Evolutionary conservation across 2,797 vertebrate genomes (phyloP).

Genomic region (Brachyrhaphis roseni): DNA sequence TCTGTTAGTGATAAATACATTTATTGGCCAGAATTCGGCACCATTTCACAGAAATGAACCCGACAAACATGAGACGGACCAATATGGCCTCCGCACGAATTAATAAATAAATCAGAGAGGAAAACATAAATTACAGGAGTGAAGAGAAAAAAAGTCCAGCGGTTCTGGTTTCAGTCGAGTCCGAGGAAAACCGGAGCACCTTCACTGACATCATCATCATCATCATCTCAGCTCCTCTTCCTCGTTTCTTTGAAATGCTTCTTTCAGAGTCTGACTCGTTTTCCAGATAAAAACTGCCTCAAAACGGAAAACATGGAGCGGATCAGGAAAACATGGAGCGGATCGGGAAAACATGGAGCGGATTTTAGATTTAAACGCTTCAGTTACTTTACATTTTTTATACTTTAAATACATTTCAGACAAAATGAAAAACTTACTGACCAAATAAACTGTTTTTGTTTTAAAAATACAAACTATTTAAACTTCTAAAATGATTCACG

Average conservation of each 20-base stretch:
- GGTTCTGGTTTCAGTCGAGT: conserved; percentile 13
- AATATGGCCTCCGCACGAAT: conserved; percentile 86
- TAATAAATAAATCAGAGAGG: conserved; percentile 84
- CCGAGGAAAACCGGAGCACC: not conserved
- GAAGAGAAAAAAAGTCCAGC: conserved; percentile 9
- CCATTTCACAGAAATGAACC: conserved; percentile 92
- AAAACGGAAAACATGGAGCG: not conserved
- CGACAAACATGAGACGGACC: conserved; percentile 83
- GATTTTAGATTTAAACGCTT: not conserved
- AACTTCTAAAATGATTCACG: not conserved
- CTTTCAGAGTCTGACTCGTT: not conserved
- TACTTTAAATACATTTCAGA: not conserved
- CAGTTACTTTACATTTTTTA: not conserved
- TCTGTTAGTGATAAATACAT: conserved; percentile 61
- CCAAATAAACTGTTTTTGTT: not conserved
- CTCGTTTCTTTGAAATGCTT: not conserved
- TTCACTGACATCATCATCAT: not conserved
- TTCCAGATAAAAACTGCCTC: not conserved
- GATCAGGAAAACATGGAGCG: too few species aligned
- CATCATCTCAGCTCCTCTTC: conserved; percentile 2
- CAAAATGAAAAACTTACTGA: not conserved
- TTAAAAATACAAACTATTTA: not conserved
- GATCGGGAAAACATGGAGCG: not conserved
- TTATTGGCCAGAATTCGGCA: conserved; percentile 87
- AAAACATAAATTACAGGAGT: conserved; percentile 52